Base-by-base conservation (phyloP, 2,797 vertebrate genomes). In the Sphenodon punctatus region DNA sequence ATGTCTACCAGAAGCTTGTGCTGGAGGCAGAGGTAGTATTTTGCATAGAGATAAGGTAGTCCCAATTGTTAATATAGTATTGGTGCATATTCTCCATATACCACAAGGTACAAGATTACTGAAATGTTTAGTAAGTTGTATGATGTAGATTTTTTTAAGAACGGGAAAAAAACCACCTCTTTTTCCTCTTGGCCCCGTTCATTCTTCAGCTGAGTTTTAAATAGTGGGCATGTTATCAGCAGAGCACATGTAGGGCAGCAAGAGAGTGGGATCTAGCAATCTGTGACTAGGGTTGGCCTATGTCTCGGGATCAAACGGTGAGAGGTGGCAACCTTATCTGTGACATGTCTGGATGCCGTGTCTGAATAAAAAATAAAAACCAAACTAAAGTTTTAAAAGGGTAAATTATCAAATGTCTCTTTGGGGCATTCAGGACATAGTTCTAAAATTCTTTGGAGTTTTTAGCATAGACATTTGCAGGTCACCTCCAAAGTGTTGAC, bases 301-400 rank as follows among this genome's bases (percentile, higher is more conserved):
- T 65, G 25, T 65, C 34, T 32, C 36, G 30, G 38, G 61, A 38
- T 30, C n/a, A 41, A 27, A 66, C 75, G 65, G 75, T 23, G n/a
- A n/a, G n/a, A n/a, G n/a, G n/a, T n/a, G n/a, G n/a, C n/a, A n/a
- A n/a, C n/a, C n/a, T n/a, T n/a, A n/a, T n/a, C n/a, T n/a, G n/a
- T n/a, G n/a, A n/a, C n/a, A n/a, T n/a, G n/a, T n/a, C n/a, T n/a
- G n/a, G n/a, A n/a, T n/a, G n/a, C n/a, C 85, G 34, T 91, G 70
- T 86, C 84, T 93, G 81, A 72, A 88, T 91, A 90, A 51, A 75
- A 80, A 82, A 68, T 51, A 82, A 60, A 88, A 84, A 87, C 65
- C 67, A 34, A 68, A 90, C 72, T 74, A 82, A n/a, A 48, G 56
- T 80, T 73, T 74, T 53, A 61, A 72, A 9, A 34, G 56, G 79